Base-by-base conservation (phyloP, 2,797 vertebrate genomes). In the Rhabdomys pumilio region DNA sequence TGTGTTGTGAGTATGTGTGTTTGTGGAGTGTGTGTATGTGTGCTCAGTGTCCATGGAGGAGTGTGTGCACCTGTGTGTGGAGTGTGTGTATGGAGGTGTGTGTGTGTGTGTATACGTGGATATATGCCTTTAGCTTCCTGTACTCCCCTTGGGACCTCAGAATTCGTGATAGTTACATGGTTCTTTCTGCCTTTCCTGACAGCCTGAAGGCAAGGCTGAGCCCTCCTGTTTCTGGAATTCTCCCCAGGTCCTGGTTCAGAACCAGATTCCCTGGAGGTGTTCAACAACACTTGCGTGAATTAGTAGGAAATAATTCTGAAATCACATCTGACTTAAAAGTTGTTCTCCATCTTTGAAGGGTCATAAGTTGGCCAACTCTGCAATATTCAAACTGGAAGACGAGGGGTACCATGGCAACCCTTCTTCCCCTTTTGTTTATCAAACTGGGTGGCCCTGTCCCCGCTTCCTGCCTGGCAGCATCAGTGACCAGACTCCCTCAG, bases 401-500 rank as follows among this genome's bases (percentile, higher is more conserved):
- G 38, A 63, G 5, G 3, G 90, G 15, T 13, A 34, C 94, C 67
- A 97, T 97, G 96, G 95, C 92, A 97, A 95, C 86, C 57, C 72
- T 89, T 41, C 93, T 84, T 69, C 55, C 61, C 89, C 59, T n/a
- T 96, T 61, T 97, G 94, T 96, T 93, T 61, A 19, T 84, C 93
- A 3, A 57, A 22, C 90, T 91, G 94, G 93, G 97, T 97, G 97
- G 96, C 96, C 96, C 79, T 12, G 1, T 50, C 79, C 50, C 91
- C 34, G 50, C 89, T 96, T 98, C 94, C 97, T 97, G 95, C 92
- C 97, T 97, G 94, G 84, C 94, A 95, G 63, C 75, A 84, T 67
- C 61, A 2, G 63, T 1, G 50, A 41, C 17, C 6, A 55, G 90
- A 63, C n/a, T 82, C 13, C 90, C 87, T 47, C n/a, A 65, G n/a